These are phyloP conservation scores for Eciton burchellii DNA, from an alignment of 1,140 invertebrate species.

Conservation along the genomic window DNA sequence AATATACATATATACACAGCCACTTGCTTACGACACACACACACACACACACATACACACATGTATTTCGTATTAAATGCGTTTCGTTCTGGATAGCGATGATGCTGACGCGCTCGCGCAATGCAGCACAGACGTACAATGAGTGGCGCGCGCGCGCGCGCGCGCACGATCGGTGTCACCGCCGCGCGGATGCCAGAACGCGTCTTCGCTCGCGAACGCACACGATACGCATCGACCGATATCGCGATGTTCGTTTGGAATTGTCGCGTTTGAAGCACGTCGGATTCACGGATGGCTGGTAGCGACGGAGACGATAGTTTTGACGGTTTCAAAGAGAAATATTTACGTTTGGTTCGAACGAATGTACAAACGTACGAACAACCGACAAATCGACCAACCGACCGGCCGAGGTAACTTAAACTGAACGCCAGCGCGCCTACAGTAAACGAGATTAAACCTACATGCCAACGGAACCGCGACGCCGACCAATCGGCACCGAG, in stretches of 20 bases:
- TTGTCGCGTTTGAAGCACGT: neutral
- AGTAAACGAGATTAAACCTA: slow-evolving; percentile 83
- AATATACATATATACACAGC: no score
- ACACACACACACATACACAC: neutral
- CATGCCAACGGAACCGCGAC: slow-evolving; percentile 68
- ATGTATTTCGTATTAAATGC: neutral
- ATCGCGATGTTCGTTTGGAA: neutral
- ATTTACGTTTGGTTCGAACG: slow-evolving; percentile 32
- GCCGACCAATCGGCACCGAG: slow-evolving; percentile 72
- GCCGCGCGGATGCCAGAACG: slow-evolving; percentile 13
- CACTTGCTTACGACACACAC: no score
- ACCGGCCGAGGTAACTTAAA: slow-evolving; percentile 82
- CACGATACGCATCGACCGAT: slow-evolving; percentile 10
- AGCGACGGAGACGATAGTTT: neutral
- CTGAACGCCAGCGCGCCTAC: slow-evolving; percentile 81
- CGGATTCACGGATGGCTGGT: neutral
- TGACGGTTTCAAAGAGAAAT: slow-evolving; percentile 20
- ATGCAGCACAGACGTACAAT: neutral
- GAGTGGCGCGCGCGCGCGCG: slow-evolving; percentile 30
- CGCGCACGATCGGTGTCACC: slow-evolving; percentile 34
- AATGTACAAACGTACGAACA: slow-evolving; percentile 6
- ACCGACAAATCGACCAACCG: slow-evolving; percentile 73
- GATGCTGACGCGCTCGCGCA: slow-evolving; percentile 25
- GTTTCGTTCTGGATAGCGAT: neutral
- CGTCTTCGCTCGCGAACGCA: slow-evolving; percentile 37